Evolutionary conservation across 2,888 invertebrate species (phyloP).

Genomic region (Clistopyga incitator): DNA sequence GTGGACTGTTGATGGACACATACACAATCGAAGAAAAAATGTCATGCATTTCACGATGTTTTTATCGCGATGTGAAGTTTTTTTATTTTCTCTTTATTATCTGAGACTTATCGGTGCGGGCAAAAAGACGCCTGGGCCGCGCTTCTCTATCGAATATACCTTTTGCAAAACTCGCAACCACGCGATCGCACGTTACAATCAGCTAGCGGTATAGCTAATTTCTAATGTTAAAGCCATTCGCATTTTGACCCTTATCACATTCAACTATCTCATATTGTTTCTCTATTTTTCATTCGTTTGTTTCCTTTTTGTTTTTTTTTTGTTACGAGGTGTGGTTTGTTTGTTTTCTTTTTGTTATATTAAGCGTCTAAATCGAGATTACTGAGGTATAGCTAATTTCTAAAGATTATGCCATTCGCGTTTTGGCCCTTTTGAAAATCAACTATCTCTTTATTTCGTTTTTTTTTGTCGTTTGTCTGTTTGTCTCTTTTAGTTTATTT

Average conservation of each 20-base stretch:
- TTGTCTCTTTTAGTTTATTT: slow-evolving; percentile 1
- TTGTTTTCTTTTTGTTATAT: not conserved
- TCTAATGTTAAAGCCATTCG: slow-evolving; percentile 59
- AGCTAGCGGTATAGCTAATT: slow-evolving; percentile 66
- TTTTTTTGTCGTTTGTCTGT: not conserved
- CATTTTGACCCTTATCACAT: slow-evolving; percentile 59
- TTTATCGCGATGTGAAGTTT: slow-evolving; percentile 43
- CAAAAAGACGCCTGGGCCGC: slow-evolving; percentile 43
- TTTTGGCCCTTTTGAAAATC: slow-evolving; percentile 58
- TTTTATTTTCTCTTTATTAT: slow-evolving; percentile 13
- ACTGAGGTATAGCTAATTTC: slow-evolving; percentile 57
- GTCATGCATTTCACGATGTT: slow-evolving; percentile 53
- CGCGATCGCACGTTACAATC: slow-evolving; percentile 59
- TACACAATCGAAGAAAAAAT: slow-evolving; percentile 63
- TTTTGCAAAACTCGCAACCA: slow-evolving; percentile 57
- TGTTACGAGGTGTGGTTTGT: not conserved
- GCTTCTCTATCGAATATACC: slow-evolving; percentile 58
- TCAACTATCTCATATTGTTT: slow-evolving; percentile 28
- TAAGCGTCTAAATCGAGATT: slow-evolving; percentile 7
- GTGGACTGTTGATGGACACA: slow-evolving; percentile 56
- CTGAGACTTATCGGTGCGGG: slow-evolving; percentile 23
- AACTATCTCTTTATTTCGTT: slow-evolving; percentile 23
- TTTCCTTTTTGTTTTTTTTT: slow-evolving; percentile 3
- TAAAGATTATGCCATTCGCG: slow-evolving; percentile 59
- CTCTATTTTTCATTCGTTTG: not conserved